Evolutionary conservation across 1,140 invertebrate genomes (phyloP).

Genomic region (Scaptomyza hsui): DNA sequence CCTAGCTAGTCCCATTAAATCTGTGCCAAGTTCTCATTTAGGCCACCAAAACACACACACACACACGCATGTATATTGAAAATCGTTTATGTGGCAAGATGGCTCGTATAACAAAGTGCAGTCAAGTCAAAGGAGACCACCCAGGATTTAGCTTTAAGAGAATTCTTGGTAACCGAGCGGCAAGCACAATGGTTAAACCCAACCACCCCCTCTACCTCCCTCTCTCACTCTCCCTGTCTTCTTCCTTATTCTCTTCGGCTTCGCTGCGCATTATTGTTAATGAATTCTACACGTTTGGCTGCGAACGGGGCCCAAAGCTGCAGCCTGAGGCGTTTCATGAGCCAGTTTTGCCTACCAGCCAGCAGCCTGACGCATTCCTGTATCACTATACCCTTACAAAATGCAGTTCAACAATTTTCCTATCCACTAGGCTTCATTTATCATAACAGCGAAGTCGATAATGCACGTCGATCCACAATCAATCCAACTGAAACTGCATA

Average conservation of each 20-base stretch:
- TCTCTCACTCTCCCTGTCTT: slow-evolving; percentile 7
- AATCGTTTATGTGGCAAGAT: slow-evolving; percentile 29
- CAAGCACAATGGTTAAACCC: slow-evolving; percentile 8
- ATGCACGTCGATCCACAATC: too few relatives aligned
- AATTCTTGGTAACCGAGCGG: slow-evolving; percentile 65
- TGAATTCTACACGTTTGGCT: slow-evolving; percentile 71
- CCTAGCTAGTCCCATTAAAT: not conserved
- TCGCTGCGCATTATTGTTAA: slow-evolving; percentile 71
- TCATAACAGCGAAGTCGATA: too few relatives aligned
- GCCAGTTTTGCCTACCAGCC: slow-evolving; percentile 54
- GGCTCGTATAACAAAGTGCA: slow-evolving; percentile 30
- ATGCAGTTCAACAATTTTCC: too few relatives aligned
- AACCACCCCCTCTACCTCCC: not conserved
- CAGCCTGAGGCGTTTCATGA: slow-evolving; percentile 37
- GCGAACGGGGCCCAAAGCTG: slow-evolving; percentile 23
- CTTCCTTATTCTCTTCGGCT: slow-evolving; percentile 13
- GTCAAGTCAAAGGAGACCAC: slow-evolving; percentile 55
- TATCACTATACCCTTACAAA: not conserved
- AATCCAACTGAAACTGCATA: too few relatives aligned
- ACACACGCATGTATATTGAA: not conserved
- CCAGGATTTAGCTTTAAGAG: slow-evolving; percentile 66
- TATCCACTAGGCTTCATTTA: too few relatives aligned
- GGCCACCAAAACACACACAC: too few relatives aligned
- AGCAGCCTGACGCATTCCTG: slow-evolving; percentile 21
- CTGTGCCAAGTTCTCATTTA: not conserved